Conservation (phyloP, 2,797 vertebrate species). For the Coranthus polyacanthus region DNA sequence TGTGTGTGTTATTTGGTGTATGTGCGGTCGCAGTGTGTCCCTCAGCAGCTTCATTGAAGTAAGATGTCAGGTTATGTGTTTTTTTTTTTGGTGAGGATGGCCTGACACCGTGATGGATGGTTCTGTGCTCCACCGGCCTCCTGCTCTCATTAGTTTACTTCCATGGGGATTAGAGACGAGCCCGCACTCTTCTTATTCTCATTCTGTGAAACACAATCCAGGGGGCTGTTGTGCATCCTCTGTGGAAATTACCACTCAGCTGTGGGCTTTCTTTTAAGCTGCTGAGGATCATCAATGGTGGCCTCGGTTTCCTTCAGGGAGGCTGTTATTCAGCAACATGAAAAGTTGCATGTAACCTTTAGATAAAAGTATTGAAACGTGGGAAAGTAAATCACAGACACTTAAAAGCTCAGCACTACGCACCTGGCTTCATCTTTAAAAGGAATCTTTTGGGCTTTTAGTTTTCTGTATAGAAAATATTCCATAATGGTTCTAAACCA, state of each 20-base stretch:
- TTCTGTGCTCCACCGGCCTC: slow-evolving; percentile 40
- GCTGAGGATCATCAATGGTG: slow-evolving; percentile 1
- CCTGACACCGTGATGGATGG: slow-evolving; percentile 76
- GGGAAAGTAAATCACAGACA: slow-evolving; percentile 4
- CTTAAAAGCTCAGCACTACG: not conserved
- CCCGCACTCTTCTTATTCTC: slow-evolving; percentile 16
- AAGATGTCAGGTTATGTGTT: slow-evolving; percentile 37
- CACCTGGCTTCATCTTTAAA: slow-evolving; percentile 7
- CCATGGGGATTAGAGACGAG: slow-evolving; percentile 13
- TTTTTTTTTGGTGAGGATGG: slow-evolving; percentile 43
- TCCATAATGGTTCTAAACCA: not conserved
- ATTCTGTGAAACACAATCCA: slow-evolving; percentile 23
- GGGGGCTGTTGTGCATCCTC: not conserved
- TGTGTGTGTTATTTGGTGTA: not conserved
- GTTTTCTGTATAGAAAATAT: not conserved
- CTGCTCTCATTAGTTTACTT: slow-evolving; percentile 52
- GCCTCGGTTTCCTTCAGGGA: not conserved
- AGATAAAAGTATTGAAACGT: not conserved
- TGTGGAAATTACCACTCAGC: not conserved
- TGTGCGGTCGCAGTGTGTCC: not conserved
- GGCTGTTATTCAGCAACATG: too few species aligned
- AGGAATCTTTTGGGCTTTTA: not conserved
- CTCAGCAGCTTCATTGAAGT: slow-evolving; percentile 7
- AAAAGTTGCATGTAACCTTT: slow-evolving; percentile 1
- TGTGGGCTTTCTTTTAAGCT: slow-evolving; percentile 3